Evolutionary conservation across 2,797 vertebrate genomes (phyloP), one percentile per base, ranked within the genome.

Genomic region (Neopelma chrysocephalum): DNA sequence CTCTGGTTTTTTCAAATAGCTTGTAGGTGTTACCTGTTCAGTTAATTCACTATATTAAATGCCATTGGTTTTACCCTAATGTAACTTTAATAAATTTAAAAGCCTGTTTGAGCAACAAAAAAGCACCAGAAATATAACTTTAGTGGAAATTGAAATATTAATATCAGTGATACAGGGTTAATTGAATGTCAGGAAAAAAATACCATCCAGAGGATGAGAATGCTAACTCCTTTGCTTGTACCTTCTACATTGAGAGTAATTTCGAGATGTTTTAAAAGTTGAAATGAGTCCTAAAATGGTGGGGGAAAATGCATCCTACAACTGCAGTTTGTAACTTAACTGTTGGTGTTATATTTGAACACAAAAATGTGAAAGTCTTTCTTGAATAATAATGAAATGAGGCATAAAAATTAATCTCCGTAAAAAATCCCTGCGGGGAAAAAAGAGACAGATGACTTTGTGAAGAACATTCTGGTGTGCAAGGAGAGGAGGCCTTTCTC

Each of bases 151-250:
- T 61, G 90, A 91, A 77, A 88, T 96, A 85, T 89, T 97, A 84
- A 79, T 97, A 75, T 96, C 84, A 70, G 43, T 76, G 58, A 61
- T 90, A 91, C 70, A 92, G 90, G 82, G 95, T 98, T 96, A 97
- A 97, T 96, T 95, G 84, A 97, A 97, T 83, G 94, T 83, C 90
- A 94, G 91, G 38, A 78, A 89, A 90, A 90, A 95, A 95, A 95
- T 94, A 90, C 72, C 68, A 78, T 60, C 70, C 45, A 47, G 88
- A 82, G 86, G 71, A 53, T 87, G 89, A 94, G 87, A 93, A 66
- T 60, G 64, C 78, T 79, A 93, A 90, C 19, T 92, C 65, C 83
- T 95, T 66, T 81, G 50, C 87, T 84, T 76, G 64, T 88, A 66
- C 77, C 51, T 87, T 90, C 29, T 73, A n/a, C 5, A 6, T 48